Evolutionary conservation across 2,888 invertebrate genomes (phyloP).

Genomic region (Yponomeuta evonymella): DNA sequence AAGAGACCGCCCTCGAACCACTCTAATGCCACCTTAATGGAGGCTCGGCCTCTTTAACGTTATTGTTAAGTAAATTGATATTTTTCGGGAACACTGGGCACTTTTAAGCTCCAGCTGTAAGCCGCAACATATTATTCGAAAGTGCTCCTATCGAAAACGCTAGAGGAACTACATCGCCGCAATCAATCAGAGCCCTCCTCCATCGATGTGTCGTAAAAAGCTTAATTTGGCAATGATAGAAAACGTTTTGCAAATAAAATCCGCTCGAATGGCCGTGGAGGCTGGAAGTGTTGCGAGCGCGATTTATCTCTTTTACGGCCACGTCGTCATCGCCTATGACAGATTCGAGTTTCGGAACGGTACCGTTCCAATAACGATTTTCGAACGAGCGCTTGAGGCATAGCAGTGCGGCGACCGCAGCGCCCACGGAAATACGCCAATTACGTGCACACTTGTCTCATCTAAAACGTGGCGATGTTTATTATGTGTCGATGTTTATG

Average conservation of each 20-base stretch:
- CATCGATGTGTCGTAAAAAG: background rate
- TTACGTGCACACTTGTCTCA: background rate
- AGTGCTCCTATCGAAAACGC: background rate
- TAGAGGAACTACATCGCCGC: background rate
- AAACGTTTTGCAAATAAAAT: constrained; percentile 24
- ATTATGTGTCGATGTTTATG: background rate
- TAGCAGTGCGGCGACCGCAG: background rate
- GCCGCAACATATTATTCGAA: background rate
- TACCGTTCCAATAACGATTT: background rate
- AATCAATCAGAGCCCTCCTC: constrained; percentile 4
- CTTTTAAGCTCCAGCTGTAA: background rate
- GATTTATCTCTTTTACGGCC: constrained; percentile 42
- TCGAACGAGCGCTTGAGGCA: background rate
- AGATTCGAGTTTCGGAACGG: constrained; percentile 31
- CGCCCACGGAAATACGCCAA: background rate
- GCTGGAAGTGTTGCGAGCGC: constrained; percentile 36
- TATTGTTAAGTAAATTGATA: constrained; percentile 20
- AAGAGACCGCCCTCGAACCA: constrained; percentile 58
- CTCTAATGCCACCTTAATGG: constrained; percentile 49
- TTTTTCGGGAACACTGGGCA: constrained; percentile 15
- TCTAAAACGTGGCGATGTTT: background rate
- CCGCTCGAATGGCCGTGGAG: constrained; percentile 31
- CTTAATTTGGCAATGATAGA: constrained; percentile 10
- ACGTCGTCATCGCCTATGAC: constrained; percentile 31
- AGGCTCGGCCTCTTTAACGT: constrained; percentile 38